Percentiles rank a stretch among this genome's conserved stretches.
These are phyloP conservation scores for Empidonax traillii DNA, from an alignment of 2,113 vertebrate species.

Conservation along the genomic window DNA sequence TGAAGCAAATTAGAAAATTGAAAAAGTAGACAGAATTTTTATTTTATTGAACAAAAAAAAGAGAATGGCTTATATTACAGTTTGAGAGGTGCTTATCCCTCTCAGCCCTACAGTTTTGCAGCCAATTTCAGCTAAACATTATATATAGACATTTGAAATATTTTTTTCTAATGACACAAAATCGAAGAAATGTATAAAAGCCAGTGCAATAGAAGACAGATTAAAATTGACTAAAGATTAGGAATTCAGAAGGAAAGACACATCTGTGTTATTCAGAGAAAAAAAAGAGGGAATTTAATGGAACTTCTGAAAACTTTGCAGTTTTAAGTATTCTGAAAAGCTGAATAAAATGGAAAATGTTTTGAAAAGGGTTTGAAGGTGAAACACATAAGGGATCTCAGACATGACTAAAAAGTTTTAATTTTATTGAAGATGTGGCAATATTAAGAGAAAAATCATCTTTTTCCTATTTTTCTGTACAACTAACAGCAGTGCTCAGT, in stretches of 20 bases:
- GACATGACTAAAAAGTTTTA: not conserved
- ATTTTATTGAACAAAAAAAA: not conserved
- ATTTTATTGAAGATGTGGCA: not conserved
- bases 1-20: not conserved
- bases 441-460: not conserved
- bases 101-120: not conserved
- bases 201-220: not conserved
- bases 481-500: not conserved
- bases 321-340: slow-evolving; percentile 21
- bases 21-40: not conserved
- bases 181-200: not conserved
- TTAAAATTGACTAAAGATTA: not conserved
- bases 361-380: not conserved
- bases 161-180: not conserved
- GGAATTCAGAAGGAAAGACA: not conserved
- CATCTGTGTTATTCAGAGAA: not conserved
- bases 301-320: not conserved
- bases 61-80: not conserved
- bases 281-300: not conserved
- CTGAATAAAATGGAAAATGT: not conserved
- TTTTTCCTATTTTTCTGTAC: not conserved
- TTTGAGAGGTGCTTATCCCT: not conserved
- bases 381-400: not conserved
- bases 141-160: not conserved
- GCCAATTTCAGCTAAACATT: not conserved